phyloP scores from a whole-genome alignment of 2,113 vertebrate genomes.

The Lamprotornis superbus region DNA sequence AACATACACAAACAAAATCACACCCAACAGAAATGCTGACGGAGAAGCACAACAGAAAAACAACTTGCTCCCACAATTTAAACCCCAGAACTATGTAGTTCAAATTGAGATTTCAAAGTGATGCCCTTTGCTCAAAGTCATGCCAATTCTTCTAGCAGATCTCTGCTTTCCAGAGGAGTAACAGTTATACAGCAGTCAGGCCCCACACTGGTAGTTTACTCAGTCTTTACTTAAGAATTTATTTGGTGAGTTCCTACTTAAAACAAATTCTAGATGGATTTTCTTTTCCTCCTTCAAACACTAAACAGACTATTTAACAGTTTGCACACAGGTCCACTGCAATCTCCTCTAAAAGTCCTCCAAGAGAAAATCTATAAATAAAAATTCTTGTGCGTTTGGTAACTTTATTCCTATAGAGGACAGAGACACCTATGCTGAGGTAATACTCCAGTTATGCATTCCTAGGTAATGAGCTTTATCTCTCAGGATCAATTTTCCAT shows the following conservation, averaged over 20 bases:
- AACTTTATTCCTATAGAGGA: background rate
- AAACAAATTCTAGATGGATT: background rate
- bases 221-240: background rate
- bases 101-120: background rate
- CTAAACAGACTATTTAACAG: background rate
- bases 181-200: background rate
- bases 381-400: background rate
- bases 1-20: background rate
- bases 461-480: slow-evolving; percentile 46
- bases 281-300: background rate
- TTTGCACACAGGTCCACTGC: background rate
- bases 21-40: background rate
- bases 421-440: background rate
- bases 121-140: background rate
- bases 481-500: slow-evolving; percentile 56
- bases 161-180: background rate
- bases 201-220: background rate
- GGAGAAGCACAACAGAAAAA: background rate
- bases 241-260: background rate
- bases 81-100: background rate
- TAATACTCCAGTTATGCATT: slow-evolving; percentile 13
- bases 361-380: background rate
- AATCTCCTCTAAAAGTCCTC: background rate
- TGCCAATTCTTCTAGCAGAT: background rate
- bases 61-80: background rate